phyloP scores from a whole-genome alignment of 2,888 invertebrate species.

The Acanthoscelides obtectus region DNA sequence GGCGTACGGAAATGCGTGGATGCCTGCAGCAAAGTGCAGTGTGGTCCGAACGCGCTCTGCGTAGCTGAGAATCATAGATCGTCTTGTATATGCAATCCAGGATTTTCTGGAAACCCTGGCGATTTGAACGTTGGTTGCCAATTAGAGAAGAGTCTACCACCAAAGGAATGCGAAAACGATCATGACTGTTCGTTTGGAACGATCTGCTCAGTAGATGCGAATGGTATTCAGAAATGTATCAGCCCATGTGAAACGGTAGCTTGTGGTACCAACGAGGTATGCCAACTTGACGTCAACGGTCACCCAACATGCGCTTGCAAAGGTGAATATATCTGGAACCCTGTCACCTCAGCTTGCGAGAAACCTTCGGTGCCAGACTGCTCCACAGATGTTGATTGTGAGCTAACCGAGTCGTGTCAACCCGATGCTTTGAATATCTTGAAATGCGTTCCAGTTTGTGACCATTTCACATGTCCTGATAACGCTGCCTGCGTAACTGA shows the following conservation, averaged over 20 bases:
- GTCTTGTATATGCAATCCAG: slow-evolving; percentile 80
- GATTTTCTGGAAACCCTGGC: slow-evolving; percentile 76
- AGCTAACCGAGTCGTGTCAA: slow-evolving; percentile 64
- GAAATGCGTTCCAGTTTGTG: slow-evolving; percentile 75
- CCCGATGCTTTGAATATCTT: slow-evolving; percentile 82
- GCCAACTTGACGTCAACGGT: slow-evolving; percentile 61
- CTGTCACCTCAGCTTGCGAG: slow-evolving; percentile 74
- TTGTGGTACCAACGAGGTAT: slow-evolving; percentile 78
- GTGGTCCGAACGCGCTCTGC: slow-evolving; percentile 86
- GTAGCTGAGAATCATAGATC: slow-evolving; percentile 80
- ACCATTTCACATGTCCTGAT: slow-evolving; percentile 76
- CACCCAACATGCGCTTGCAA: slow-evolving; percentile 77
- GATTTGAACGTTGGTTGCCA: slow-evolving; percentile 77
- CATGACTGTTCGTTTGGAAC: slow-evolving; percentile 68
- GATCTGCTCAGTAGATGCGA: slow-evolving; percentile 62
- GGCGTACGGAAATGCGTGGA: slow-evolving; percentile 78
- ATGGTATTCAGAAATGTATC: slow-evolving; percentile 64
- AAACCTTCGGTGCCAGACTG: slow-evolving; percentile 86
- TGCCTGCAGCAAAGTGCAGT: slow-evolving; percentile 81
- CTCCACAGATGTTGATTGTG: slow-evolving; percentile 64
- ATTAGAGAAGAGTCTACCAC: slow-evolving; percentile 56
- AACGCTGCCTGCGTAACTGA: slow-evolving; percentile 76
- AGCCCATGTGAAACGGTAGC: slow-evolving; percentile 76
- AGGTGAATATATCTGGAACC: slow-evolving; percentile 77
- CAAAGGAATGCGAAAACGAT: slow-evolving; percentile 62